Conservation (phyloP, 1,140 invertebrate species). For the Orius laevigatus region DNA sequence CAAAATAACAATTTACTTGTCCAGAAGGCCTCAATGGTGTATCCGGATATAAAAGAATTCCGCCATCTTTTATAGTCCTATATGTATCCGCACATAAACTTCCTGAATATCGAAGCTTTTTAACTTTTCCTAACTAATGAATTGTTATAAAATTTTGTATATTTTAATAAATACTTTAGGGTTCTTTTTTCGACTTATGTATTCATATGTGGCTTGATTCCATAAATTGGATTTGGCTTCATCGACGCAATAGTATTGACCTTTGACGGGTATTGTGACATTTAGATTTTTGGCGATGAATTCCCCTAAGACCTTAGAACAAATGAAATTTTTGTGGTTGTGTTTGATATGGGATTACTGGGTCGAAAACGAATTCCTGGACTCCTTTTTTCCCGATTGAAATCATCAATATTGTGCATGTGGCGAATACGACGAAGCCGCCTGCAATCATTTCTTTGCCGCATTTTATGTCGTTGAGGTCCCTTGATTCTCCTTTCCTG, state of each 20-base stretch:
- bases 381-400: background rate
- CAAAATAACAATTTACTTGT: too few species aligned
- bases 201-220: conserved; percentile 2
- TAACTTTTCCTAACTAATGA: background rate
- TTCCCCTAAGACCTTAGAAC: background rate
- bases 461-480: background rate
- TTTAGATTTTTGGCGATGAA: conserved; percentile 3
- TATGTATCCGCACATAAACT: conserved; percentile 2
- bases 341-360: background rate
- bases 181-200: background rate
- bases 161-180: background rate
- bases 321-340: background rate
- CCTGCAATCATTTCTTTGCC: background rate
- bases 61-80: background rate
- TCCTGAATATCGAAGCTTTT: background rate
- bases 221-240: background rate
- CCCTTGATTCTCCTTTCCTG: too few species aligned
- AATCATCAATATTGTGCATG: background rate
- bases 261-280: conserved; percentile 1
- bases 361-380: conserved; percentile 1
- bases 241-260: background rate
- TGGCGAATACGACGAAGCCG: background rate
- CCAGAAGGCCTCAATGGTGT: background rate
- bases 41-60: conserved; percentile 1
- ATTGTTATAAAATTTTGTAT: background rate